Evolutionary conservation across 2,113 vertebrate genomes (phyloP).

Genomic region (Hirundichthys speculiger): DNA sequence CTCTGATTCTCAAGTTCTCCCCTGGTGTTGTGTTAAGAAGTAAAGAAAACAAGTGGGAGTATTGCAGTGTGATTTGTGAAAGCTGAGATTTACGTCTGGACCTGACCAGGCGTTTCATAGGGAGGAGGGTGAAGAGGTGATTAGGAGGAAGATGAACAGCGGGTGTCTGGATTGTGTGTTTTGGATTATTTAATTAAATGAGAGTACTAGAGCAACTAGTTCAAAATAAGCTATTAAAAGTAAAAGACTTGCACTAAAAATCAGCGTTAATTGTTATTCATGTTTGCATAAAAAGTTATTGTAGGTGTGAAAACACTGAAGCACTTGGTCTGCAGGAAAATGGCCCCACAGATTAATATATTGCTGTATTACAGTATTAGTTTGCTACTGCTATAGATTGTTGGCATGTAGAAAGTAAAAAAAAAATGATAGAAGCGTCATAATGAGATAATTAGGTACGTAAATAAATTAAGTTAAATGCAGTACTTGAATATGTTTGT

Average conservation of each 20-base stretch:
- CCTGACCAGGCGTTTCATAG: slow-evolving; percentile 21
- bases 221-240: not conserved
- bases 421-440: too few relatives aligned
- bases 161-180: not conserved
- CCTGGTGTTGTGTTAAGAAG: slow-evolving; percentile 63
- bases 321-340: too few relatives aligned
- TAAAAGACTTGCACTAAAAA: slow-evolving; percentile 1
- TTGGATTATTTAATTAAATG: not conserved
- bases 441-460: too few relatives aligned
- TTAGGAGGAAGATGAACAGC: slow-evolving; percentile 26
- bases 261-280: too few relatives aligned
- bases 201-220: not conserved
- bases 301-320: not conserved
- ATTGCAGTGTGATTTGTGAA: slow-evolving; percentile 56
- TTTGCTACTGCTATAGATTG: too few relatives aligned
- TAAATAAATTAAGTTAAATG: too few relatives aligned
- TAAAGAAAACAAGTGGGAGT: slow-evolving; percentile 69
- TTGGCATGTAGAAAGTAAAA: too few relatives aligned
- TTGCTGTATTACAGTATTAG: too few relatives aligned
- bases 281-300: not conserved
- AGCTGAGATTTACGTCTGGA: slow-evolving; percentile 62
- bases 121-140: slow-evolving; percentile 31
- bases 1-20: slow-evolving; percentile 59
- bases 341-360: too few relatives aligned
- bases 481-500: too few relatives aligned